These are phyloP conservation scores for Verasper variegatus DNA, from an alignment of 2,113 vertebrate species.

Conservation along the genomic window DNA sequence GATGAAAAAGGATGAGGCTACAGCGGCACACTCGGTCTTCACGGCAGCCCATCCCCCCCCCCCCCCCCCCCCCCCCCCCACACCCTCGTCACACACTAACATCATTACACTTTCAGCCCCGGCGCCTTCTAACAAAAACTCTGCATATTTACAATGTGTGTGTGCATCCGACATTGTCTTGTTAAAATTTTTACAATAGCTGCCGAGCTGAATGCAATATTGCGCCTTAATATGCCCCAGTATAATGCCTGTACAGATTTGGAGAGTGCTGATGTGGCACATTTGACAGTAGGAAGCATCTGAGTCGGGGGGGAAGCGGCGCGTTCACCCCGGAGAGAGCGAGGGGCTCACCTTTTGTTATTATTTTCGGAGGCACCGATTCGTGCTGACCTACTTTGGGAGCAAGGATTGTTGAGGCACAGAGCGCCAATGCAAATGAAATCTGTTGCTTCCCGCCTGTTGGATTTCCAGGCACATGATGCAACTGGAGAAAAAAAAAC, in stretches of 20 bases:
- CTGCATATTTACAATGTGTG: constrained; percentile 65
- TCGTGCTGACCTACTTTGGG: constrained; percentile 74
- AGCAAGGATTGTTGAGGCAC: constrained; percentile 56
- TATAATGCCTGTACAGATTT: constrained; percentile 60
- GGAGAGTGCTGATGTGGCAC: constrained; percentile 63
- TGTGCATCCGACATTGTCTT: constrained; percentile 62
- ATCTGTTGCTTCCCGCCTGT: constrained; percentile 75
- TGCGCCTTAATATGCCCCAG: constrained; percentile 56
- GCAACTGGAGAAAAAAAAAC: constrained; percentile 33
- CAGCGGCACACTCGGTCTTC: constrained; percentile 45
- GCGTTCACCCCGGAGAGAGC: constrained; percentile 61
- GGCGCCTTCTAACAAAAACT: constrained; percentile 67
- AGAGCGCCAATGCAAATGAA: constrained; percentile 65
- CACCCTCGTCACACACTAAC: constrained; percentile 65
- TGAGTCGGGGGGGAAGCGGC: constrained; percentile 34
- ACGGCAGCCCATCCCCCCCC: constrained; percentile 14
- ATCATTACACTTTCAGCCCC: constrained; percentile 73
- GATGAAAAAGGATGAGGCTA: constrained; percentile 71
- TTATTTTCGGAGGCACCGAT: constrained; percentile 69
- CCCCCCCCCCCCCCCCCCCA: neutral
- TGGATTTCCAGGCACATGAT: constrained; percentile 64
- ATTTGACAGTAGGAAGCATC: constrained; percentile 55
- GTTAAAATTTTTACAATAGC: constrained; percentile 66
- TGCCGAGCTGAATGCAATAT: constrained; percentile 60
- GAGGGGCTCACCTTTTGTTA: constrained; percentile 73